A percentile compares a stretch with the other conserved stretches of the same genome.
Evolutionary conservation across 2,113 vertebrate genomes (phyloP).

Genomic region (Galeopterus variegatus): DNA sequence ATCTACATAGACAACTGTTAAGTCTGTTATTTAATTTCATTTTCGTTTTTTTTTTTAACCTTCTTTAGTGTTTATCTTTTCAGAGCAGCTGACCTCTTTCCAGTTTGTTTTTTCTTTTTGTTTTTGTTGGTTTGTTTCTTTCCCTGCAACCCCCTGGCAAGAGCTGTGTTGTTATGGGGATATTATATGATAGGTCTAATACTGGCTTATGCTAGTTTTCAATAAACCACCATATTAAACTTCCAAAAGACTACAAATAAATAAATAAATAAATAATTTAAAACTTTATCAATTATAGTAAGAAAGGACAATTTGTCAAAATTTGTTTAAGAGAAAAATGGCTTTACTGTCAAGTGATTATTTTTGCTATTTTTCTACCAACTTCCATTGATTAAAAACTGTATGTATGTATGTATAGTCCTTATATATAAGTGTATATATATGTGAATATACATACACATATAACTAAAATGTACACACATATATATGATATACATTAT

Average conservation of each 20-base stretch:
- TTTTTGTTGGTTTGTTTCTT: too few species aligned
- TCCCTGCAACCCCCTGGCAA: not conserved
- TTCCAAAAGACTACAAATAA: not conserved
- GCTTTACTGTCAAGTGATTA: not conserved
- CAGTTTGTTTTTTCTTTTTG: too few species aligned
- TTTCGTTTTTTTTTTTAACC: not conserved
- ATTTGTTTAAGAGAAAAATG: not conserved
- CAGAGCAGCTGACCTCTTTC: not conserved
- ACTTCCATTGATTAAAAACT: not conserved
- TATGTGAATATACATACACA: not conserved
- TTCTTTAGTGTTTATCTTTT: not conserved
- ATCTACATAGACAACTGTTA: not conserved
- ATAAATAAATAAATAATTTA: too few species aligned
- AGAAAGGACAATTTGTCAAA: not conserved
- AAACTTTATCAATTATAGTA: not conserved
- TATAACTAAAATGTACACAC: not conserved
- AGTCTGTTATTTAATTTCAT: not conserved
- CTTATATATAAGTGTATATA: not conserved
- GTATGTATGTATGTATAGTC: too few species aligned
- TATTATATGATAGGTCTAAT: not conserved
- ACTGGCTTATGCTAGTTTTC: not conserved
- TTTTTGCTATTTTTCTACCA: not conserved
- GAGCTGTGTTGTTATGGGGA: not conserved
- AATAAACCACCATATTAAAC: not conserved
- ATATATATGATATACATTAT: not conserved